These are phyloP conservation scores for Vollenhovia emeryi DNA, from an alignment of 1,140 invertebrate genomes.

Conservation along the genomic window DNA sequence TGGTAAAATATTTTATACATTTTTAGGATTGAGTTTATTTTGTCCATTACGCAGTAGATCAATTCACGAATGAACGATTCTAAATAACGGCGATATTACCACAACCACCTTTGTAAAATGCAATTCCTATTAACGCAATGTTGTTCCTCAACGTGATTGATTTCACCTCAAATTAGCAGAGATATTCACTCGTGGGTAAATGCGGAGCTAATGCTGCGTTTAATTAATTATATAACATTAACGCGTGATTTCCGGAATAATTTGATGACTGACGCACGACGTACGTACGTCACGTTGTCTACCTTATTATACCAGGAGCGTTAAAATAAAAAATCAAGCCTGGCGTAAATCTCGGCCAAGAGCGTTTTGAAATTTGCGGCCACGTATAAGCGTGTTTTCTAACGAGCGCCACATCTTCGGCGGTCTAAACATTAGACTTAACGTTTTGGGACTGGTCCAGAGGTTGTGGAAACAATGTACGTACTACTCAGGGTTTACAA, in stretches of 20 bases:
- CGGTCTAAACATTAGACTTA: constrained; percentile 49
- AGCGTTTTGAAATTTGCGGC: not conserved
- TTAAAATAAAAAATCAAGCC: not conserved
- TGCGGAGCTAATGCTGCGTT: not conserved
- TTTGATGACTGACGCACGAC: not conserved
- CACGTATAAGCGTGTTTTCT: not conserved
- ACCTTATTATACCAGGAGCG: not conserved
- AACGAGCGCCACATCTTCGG: constrained; percentile 49
- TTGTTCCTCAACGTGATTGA: constrained; percentile 10
- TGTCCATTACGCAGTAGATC: not conserved
- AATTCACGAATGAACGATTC: not conserved
- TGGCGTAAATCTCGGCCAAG: not conserved
- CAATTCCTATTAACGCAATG: constrained; percentile 16
- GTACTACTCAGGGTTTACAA: constrained; percentile 57
- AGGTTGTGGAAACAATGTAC: constrained; percentile 66
- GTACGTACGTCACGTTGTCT: not conserved
- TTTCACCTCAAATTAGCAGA: constrained; percentile 28
- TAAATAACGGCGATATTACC: constrained; percentile 39
- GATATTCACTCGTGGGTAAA: constrained; percentile 7
- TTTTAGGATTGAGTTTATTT: not conserved
- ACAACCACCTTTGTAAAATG: constrained; percentile 3
- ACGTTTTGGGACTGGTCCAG: constrained; percentile 64
- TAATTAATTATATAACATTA: constrained; percentile 38
- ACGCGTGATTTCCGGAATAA: constrained; percentile 1
- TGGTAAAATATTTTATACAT: not conserved